These are phyloP conservation scores for Zosterops hypoxanthus DNA, from an alignment of 2,113 vertebrate species.

Conservation along the genomic window DNA sequence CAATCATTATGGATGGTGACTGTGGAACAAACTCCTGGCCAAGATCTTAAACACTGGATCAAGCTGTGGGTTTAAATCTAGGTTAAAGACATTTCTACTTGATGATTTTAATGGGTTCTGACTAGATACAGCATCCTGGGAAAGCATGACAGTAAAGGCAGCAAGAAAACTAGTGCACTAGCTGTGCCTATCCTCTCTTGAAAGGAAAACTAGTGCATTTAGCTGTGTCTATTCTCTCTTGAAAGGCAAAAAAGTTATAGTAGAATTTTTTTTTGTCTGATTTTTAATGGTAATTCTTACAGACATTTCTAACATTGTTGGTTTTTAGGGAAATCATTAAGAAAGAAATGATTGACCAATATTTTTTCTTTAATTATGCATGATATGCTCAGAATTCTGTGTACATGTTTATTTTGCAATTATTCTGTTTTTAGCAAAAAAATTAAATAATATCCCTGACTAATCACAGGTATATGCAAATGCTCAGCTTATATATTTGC, in stretches of 20 bases:
- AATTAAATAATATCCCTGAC: not conserved
- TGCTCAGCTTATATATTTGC: not conserved
- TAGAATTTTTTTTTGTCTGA: not conserved
- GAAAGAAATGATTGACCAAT: not conserved
- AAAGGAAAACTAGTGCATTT: not conserved
- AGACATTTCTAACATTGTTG: constrained; percentile 1
- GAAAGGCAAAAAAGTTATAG: not conserved
- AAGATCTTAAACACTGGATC: constrained; percentile 21
- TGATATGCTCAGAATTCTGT: not conserved
- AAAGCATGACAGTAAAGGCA: not conserved
- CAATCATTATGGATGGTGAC: constrained; percentile 12
- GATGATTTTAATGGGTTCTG: constrained; percentile 32
- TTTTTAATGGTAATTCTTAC: not conserved
- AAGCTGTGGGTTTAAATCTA: constrained; percentile 27
- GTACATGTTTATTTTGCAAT: not conserved
- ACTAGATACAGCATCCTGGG: not conserved
- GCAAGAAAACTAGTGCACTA: not conserved
- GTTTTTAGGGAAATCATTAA: not conserved
- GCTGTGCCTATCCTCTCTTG: not conserved
- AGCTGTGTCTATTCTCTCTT: not conserved
- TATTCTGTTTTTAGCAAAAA: not conserved
- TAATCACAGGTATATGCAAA: not conserved
- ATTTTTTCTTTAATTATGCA: not conserved
- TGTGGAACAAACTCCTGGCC: constrained; percentile 55
- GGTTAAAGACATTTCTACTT: constrained; percentile 52